Percentiles rank a stretch among this genome's conserved stretches.
phyloP scores from a whole-genome alignment of 2,113 vertebrate species.

The Plestiodon gilberti region DNA sequence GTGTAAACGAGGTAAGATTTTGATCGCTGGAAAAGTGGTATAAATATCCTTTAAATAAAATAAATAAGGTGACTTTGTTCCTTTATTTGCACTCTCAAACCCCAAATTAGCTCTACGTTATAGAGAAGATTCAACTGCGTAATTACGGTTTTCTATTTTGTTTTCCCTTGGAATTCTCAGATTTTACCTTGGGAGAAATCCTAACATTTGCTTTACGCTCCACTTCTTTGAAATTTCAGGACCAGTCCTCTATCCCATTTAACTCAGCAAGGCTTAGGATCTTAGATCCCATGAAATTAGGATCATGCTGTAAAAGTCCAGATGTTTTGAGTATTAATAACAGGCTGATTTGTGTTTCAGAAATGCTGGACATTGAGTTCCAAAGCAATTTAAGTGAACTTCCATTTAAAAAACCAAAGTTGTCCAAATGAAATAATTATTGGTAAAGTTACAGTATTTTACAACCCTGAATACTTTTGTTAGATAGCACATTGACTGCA shows the following conservation, averaged over 20 bases:
- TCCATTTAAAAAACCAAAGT: slow-evolving; percentile 24
- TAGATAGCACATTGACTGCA: slow-evolving; percentile 24
- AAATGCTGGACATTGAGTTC: slow-evolving; percentile 8
- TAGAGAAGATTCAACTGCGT: too few species aligned
- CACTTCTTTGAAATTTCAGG: not conserved
- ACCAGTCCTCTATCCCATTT: not conserved
- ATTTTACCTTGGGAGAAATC: too few species aligned
- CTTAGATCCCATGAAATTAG: slow-evolving; percentile 20
- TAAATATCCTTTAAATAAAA: too few species aligned
- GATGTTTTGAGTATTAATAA: not conserved
- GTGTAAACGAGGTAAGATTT: too few species aligned
- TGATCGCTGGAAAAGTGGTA: too few species aligned
- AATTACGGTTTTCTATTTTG: too few species aligned
- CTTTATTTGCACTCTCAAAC: too few species aligned
- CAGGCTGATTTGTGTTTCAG: not conserved
- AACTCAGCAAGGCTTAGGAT: slow-evolving; percentile 9
- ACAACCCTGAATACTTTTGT: slow-evolving; percentile 28
- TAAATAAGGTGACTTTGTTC: too few species aligned
- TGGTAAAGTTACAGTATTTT: slow-evolving; percentile 26
- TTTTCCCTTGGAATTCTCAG: too few species aligned
- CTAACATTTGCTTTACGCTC: too few species aligned
- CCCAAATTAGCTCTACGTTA: too few species aligned
- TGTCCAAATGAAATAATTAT: slow-evolving; percentile 17
- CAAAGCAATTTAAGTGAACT: slow-evolving; percentile 32
- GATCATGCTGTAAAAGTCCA: slow-evolving; percentile 38